Conservation (phyloP, 2,888 invertebrate species). For the Tetrapedia diversipes region DNA sequence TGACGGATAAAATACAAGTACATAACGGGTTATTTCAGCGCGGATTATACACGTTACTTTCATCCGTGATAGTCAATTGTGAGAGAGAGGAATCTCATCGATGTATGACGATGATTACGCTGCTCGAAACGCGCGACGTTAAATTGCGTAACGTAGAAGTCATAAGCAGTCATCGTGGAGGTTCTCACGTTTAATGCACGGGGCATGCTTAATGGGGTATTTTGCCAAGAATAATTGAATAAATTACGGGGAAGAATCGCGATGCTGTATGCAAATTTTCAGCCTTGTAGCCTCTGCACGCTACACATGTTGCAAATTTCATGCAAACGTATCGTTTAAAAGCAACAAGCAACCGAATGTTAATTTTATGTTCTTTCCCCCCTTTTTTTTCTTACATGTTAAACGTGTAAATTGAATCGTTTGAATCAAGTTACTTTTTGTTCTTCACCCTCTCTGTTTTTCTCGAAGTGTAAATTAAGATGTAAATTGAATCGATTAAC, state of each 20-base stretch:
- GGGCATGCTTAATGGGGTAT: conserved; percentile 15
- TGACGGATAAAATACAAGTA: too few relatives aligned
- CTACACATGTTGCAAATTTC: background rate
- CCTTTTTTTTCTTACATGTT: too few relatives aligned
- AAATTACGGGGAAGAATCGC: conserved; percentile 14
- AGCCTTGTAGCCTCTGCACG: background rate
- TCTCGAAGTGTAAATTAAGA: too few relatives aligned
- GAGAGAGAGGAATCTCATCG: conserved; percentile 3
- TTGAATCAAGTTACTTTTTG: too few relatives aligned
- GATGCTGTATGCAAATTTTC: conserved; percentile 19
- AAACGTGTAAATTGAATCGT: too few relatives aligned
- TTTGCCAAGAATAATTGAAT: conserved; percentile 20
- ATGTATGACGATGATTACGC: conserved; percentile 9
- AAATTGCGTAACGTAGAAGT: conserved; percentile 37
- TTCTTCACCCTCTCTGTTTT: too few relatives aligned
- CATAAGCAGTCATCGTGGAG: background rate
- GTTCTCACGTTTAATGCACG: conserved; percentile 43
- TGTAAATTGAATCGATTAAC: too few relatives aligned
- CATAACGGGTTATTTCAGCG: background rate
- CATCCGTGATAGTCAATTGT: conserved; percentile 2
- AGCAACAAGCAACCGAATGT: too few relatives aligned
- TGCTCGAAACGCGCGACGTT: background rate
- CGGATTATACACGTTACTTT: background rate
- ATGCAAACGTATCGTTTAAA: background rate
- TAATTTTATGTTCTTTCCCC: too few relatives aligned